Evolutionary conservation across 2,113 vertebrate genomes (phyloP).

Genomic region (Macaca mulatta): DNA sequence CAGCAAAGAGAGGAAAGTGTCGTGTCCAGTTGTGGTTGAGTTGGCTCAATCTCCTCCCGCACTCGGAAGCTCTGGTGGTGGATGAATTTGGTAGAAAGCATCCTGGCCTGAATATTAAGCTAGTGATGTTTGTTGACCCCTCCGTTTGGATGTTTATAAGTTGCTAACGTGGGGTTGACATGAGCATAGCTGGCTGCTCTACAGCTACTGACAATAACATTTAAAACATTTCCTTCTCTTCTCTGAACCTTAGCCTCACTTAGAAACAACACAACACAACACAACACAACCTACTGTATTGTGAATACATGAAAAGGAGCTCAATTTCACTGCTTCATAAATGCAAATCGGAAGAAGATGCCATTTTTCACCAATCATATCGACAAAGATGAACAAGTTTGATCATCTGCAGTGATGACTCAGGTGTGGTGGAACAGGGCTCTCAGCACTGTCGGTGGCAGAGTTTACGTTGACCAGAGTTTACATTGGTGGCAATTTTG

Average conservation of each 20-base stretch:
- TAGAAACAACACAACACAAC: not conserved
- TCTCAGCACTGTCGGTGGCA: accelerated
- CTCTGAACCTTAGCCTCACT: too few relatives aligned
- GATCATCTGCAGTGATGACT: accelerated
- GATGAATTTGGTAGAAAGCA: not conserved
- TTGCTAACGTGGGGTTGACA: not conserved
- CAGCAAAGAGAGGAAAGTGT: not conserved
- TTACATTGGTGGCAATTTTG: not conserved
- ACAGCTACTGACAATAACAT: too few relatives aligned
- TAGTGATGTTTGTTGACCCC: not conserved
- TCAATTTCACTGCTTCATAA: not conserved
- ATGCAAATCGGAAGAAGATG: not conserved
- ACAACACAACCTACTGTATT: not conserved
- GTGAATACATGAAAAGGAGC: not conserved
- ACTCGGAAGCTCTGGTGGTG: accelerated
- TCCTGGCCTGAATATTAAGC: not conserved
- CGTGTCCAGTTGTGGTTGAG: not conserved
- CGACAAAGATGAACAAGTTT: not conserved
- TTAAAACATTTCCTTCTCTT: not conserved
- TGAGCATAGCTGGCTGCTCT: not conserved
- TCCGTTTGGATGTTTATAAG: not conserved
- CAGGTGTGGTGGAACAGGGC: not conserved
- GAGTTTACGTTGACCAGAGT: not conserved
- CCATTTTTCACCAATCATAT: not conserved
- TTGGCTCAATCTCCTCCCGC: not conserved